Conservation (phyloP, 2,888 invertebrate genomes). For the Isotomurus palustris region DNA sequence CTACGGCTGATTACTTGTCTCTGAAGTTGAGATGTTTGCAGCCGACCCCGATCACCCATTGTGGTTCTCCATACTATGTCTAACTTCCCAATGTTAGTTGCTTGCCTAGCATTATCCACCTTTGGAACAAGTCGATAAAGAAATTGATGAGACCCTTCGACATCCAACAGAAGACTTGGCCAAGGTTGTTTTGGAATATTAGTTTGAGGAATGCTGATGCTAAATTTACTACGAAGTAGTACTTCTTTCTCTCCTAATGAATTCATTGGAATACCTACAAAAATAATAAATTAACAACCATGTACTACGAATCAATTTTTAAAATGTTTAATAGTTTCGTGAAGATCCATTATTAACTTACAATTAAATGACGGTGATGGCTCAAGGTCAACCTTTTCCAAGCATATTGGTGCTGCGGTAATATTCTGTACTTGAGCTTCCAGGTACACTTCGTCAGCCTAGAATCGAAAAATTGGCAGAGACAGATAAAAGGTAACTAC, state of each 20-base stretch:
- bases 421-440: conserved; percentile 87
- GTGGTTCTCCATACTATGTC: conserved; percentile 98
- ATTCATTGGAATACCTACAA: conserved; percentile 35
- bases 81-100: conserved; percentile 88
- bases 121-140: conserved; percentile 85
- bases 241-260: conserved; percentile 21
- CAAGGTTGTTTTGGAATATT: conserved; percentile 17
- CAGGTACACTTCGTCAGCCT: conserved; percentile 62
- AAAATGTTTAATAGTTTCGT: neutral
- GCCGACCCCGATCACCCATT: conserved; percentile 72
- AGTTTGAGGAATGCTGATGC: conserved; percentile 8
- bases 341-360: conserved; percentile 47
- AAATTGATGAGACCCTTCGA: conserved; percentile 89
- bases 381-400: conserved; percentile 91
- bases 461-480: too few species aligned
- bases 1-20: conserved; percentile 32
- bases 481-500: too few species aligned
- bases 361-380: conserved; percentile 82
- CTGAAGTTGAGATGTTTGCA: conserved; percentile 46
- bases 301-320: conserved; percentile 1
- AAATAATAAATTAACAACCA: neutral
- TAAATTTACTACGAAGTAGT: conserved; percentile 19
- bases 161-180: conserved; percentile 61
- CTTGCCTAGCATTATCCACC: conserved; percentile 70
- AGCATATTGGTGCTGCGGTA: conserved; percentile 82